These are phyloP conservation scores for Heliconius hortense DNA, from an alignment of 2,888 invertebrate genomes.

Conservation along the genomic window DNA sequence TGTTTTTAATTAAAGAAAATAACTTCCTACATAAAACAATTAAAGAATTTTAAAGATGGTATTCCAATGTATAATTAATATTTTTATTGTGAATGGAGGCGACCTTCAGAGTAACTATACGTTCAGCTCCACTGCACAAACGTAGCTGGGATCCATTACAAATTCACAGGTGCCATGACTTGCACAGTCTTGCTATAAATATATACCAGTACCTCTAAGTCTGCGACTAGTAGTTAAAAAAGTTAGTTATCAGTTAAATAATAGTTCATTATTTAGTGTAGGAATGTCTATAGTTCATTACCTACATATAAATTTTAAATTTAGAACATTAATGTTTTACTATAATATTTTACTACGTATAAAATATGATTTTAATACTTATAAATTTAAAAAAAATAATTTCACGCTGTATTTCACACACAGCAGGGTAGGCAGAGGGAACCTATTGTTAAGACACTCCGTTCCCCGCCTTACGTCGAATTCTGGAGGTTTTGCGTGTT, in stretches of 20 bases:
- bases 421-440: too few species aligned
- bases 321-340: too few species aligned
- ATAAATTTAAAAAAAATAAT: too few species aligned
- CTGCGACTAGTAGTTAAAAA: background rate
- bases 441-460: too few species aligned
- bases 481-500: too few species aligned
- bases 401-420: too few species aligned
- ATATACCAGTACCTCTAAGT: slow-evolving; percentile 1
- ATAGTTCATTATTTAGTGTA: background rate
- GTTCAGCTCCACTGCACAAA: slow-evolving; percentile 49
- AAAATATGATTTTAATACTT: too few species aligned
- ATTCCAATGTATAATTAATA: slow-evolving; percentile 12
- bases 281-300: background rate
- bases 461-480: too few species aligned
- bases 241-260: background rate
- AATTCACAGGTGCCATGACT: slow-evolving; percentile 44
- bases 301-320: too few species aligned
- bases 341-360: too few species aligned
- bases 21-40: background rate
- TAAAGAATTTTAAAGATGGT: background rate
- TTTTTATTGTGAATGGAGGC: slow-evolving; percentile 33
- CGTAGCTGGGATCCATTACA: slow-evolving; percentile 40
- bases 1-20: background rate
- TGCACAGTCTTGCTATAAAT: slow-evolving; percentile 26
- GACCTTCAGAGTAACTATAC: slow-evolving; percentile 50